A percentile compares a stretch with the other conserved stretches of the same genome.
Evolutionary conservation across 1,140 invertebrate species (phyloP).

Genomic region (Pseudomyrmex flavicornis): DNA sequence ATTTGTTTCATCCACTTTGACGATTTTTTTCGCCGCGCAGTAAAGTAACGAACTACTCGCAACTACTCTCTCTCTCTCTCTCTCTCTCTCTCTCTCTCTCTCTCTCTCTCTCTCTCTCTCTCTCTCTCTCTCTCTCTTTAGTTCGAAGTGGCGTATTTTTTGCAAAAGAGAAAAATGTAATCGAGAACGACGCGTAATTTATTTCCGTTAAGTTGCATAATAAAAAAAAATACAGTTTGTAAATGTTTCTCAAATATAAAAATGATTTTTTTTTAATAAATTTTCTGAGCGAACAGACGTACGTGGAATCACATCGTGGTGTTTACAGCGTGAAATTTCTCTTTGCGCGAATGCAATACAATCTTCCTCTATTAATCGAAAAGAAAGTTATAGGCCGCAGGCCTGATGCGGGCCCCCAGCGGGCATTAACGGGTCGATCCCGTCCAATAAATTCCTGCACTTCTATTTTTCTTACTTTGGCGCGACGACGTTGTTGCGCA

Average conservation of each 20-base stretch:
- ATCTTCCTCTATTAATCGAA: slow-evolving; percentile 16
- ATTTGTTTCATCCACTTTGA: too few relatives aligned
- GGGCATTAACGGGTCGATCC: slow-evolving; percentile 43
- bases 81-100: too few relatives aligned
- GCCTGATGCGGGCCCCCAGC: background rate
- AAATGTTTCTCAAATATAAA: background rate
- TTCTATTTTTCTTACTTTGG: background rate
- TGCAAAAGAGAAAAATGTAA: slow-evolving; percentile 5
- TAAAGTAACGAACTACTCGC: too few relatives aligned
- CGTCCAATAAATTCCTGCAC: slow-evolving; percentile 8
- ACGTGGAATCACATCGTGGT: background rate
- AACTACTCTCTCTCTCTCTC: too few relatives aligned
- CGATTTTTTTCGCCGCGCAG: too few relatives aligned
- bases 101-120: too few relatives aligned
- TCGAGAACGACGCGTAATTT: background rate
- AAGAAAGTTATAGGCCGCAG: slow-evolving; percentile 21
- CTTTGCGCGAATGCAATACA: background rate
- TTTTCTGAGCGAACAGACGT: background rate
- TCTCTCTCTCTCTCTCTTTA: too few relatives aligned
- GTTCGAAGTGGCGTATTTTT: slow-evolving; percentile 16
- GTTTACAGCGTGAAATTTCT: slow-evolving; percentile 1
- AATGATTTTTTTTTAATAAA: background rate
- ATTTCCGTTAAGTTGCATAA: too few relatives aligned
- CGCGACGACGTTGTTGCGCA: background rate
- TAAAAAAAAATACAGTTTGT: too few relatives aligned